These are phyloP conservation scores for Epizoanthus scotinus DNA, from an alignment of 92 coral and sea anemone species.

Conservation along the genomic window DNA sequence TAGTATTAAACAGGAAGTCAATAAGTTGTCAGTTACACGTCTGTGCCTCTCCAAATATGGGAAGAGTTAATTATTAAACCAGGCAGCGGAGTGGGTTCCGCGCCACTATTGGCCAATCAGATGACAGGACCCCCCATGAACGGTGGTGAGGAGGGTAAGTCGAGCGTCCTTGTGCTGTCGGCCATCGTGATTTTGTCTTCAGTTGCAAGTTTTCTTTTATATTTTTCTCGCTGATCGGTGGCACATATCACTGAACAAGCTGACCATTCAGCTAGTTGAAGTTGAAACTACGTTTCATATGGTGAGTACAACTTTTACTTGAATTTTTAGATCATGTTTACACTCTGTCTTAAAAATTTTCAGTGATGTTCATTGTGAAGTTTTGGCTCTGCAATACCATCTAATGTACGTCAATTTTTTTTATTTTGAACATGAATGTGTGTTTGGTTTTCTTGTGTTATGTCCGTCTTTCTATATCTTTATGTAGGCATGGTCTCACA, in stretches of 20 bases:
- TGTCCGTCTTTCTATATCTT: neutral
- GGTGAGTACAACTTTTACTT: slow-evolving; percentile 64
- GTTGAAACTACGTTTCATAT: slow-evolving; percentile 48
- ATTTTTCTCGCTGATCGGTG: slow-evolving; percentile 62
- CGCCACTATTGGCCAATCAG: slow-evolving; percentile 82
- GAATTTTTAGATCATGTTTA: slow-evolving; percentile 54
- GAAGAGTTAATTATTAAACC: slow-evolving; percentile 61
- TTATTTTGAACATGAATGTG: slow-evolving; percentile 37
- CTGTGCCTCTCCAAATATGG: slow-evolving; percentile 72
- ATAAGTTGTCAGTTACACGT: slow-evolving; percentile 51
- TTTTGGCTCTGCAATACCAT: slow-evolving; percentile 32
- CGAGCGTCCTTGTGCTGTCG: slow-evolving; percentile 99
- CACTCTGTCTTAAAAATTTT: slow-evolving; percentile 32
- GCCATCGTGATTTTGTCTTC: slow-evolving; percentile 80
- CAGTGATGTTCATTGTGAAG: slow-evolving; percentile 53
- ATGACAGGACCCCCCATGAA: slow-evolving; percentile 89
- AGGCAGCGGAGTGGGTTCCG: slow-evolving; percentile 57
- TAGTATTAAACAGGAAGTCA: slow-evolving; percentile 84
- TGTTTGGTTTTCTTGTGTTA: slow-evolving; percentile 29
- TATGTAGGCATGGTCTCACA: slow-evolving; percentile 3
- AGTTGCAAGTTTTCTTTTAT: slow-evolving; percentile 80
- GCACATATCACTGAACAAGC: slow-evolving; percentile 57
- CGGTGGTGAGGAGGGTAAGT: slow-evolving; percentile 99
- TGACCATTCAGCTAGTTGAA: slow-evolving; percentile 30
- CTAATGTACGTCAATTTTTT: neutral